A percentile compares a stretch with the other conserved stretches of the same genome.
phyloP scores from a whole-genome alignment of 2,797 vertebrate species.

The Nyctalus aviator region DNA sequence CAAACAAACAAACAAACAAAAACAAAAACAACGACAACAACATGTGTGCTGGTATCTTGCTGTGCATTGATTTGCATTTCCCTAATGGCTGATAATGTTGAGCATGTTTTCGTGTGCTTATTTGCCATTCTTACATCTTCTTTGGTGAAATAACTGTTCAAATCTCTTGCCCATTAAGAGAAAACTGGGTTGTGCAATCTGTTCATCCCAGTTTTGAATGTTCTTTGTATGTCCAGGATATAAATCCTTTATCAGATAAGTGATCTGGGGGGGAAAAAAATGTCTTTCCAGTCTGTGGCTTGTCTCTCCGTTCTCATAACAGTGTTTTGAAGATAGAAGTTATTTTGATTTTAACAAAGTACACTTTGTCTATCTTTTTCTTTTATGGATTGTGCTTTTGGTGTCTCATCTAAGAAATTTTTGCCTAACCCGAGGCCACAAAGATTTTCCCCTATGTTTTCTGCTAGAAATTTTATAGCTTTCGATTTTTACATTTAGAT shows the following conservation, averaged over 20 bases:
- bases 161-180: background rate
- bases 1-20: too few relatives aligned
- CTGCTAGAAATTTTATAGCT: background rate
- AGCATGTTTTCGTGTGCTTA: background rate
- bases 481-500: conserved; percentile 12
- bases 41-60: background rate
- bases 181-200: background rate
- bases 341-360: background rate
- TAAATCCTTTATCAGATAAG: background rate
- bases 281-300: background rate
- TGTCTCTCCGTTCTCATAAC: conserved; percentile 10
- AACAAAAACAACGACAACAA: too few relatives aligned
- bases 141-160: background rate
- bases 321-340: background rate
- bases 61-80: background rate
- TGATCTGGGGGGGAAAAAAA: background rate
- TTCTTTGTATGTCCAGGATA: background rate
- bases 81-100: background rate
- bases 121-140: background rate
- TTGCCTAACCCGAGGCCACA: conserved; percentile 13
- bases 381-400: conserved; percentile 4
- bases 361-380: background rate
- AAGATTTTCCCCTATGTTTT: background rate
- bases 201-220: background rate
- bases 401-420: background rate